These are phyloP conservation scores for Ciconia nigra DNA, from an alignment of 2,797 vertebrate species.

Conservation along the genomic window DNA sequence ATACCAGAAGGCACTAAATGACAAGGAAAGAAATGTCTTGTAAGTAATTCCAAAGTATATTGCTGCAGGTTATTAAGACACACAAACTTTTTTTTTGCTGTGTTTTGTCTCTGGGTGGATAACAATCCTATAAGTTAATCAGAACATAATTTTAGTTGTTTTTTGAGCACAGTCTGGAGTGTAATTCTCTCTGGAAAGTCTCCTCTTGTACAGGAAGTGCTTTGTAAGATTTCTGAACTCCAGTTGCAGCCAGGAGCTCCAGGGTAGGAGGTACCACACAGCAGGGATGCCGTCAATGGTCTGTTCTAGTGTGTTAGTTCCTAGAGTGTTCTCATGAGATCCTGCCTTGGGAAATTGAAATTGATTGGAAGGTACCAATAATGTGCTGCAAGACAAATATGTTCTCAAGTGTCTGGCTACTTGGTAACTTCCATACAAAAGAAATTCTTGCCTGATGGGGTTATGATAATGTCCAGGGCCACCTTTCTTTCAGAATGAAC, in stretches of 20 bases:
- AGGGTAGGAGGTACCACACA: background rate
- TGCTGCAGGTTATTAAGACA: background rate
- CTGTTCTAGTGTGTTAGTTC: background rate
- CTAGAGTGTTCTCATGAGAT: background rate
- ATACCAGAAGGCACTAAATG: background rate
- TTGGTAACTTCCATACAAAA: background rate
- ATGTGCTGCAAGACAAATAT: background rate
- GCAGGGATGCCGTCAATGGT: background rate
- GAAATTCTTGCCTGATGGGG: background rate
- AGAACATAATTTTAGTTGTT: background rate
- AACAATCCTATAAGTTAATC: background rate
- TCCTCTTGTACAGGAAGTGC: background rate
- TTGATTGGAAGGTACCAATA: background rate
- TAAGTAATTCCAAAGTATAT: background rate
- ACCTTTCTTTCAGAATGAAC: background rate
- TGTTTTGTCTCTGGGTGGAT: background rate
- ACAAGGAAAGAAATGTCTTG: background rate
- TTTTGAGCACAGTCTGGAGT: background rate
- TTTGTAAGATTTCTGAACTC: background rate
- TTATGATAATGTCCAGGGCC: fast-evolving
- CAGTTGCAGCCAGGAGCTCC: background rate
- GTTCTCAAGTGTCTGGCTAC: background rate
- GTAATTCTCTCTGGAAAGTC: background rate
- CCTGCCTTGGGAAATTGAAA: background rate
- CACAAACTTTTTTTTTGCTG: background rate